phyloP scores from a whole-genome alignment of 2,797 vertebrate genomes.

The Margarornis squamiger region DNA sequence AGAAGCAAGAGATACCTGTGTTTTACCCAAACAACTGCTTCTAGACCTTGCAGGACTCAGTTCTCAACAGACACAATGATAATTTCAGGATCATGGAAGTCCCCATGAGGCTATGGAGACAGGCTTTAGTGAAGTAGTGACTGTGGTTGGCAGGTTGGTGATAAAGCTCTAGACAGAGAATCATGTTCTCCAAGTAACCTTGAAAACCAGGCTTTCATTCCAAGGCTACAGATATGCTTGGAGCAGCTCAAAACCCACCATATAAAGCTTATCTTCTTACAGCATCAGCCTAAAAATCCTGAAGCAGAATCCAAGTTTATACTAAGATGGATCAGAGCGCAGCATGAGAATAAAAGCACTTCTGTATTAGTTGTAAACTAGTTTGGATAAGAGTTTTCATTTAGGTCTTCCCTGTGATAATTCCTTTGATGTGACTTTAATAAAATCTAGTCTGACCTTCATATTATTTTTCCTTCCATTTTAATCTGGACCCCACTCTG shows the following conservation, averaged over 20 bases:
- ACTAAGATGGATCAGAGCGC: neutral
- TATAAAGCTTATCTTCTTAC: neutral
- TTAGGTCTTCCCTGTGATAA: neutral
- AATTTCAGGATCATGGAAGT: neutral
- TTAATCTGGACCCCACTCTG: neutral
- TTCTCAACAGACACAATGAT: neutral
- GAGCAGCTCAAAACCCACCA: neutral
- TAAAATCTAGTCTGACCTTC: neutral
- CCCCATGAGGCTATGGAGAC: neutral
- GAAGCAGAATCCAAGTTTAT: neutral
- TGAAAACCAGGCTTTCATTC: neutral
- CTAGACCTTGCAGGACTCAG: neutral
- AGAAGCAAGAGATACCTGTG: neutral
- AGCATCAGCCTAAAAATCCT: neutral
- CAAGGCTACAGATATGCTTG: fast-evolving
- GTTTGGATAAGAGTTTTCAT: neutral
- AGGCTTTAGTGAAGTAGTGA: neutral
- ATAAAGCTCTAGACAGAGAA: neutral
- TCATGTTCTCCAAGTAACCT: neutral
- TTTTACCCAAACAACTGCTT: neutral
- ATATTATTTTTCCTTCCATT: neutral
- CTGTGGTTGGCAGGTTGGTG: neutral
- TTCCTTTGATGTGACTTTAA: neutral
- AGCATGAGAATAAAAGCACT: neutral
- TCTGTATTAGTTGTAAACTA: neutral